Evolutionary conservation across 2,888 invertebrate species (phyloP).

Genomic region (Hofmannophila pseudospretella): DNA sequence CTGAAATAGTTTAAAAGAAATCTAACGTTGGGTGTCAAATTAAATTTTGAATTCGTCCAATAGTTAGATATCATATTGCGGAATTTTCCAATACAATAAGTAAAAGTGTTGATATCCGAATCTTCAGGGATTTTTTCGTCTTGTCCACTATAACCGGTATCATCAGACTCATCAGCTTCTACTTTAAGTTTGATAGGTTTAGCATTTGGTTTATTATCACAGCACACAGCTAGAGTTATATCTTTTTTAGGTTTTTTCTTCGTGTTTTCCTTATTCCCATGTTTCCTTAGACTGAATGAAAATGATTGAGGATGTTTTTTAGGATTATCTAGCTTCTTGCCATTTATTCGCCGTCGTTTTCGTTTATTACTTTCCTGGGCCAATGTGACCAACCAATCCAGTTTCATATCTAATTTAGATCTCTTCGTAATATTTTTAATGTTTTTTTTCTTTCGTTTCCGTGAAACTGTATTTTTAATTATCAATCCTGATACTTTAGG

Average conservation of each 20-base stretch:
- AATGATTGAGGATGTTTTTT: too few relatives aligned
- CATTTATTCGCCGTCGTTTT: too few relatives aligned
- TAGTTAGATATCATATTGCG: slow-evolving; percentile 16
- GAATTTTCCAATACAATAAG: slow-evolving; percentile 7
- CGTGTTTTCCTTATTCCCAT: background rate
- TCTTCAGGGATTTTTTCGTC: background rate
- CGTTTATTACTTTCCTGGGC: too few relatives aligned
- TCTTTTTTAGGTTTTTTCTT: background rate
- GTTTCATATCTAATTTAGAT: background rate
- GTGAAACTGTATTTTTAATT: background rate
- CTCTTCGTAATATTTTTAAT: background rate
- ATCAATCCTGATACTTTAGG: background rate
- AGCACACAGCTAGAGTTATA: background rate
- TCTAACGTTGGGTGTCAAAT: slow-evolving; percentile 14
- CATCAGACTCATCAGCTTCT: background rate
- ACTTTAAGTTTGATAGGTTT: background rate
- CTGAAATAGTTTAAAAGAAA: slow-evolving; percentile 9
- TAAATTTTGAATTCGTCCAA: slow-evolving; percentile 23
- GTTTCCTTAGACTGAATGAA: too few relatives aligned
- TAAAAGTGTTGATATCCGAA: background rate
- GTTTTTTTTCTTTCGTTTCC: background rate
- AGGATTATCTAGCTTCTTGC: too few relatives aligned
- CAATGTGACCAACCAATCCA: too few relatives aligned
- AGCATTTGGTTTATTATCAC: background rate
- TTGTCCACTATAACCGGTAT: background rate